phyloP scores from a whole-genome alignment of 2,888 invertebrate species.

The Pedicia rivosa region DNA sequence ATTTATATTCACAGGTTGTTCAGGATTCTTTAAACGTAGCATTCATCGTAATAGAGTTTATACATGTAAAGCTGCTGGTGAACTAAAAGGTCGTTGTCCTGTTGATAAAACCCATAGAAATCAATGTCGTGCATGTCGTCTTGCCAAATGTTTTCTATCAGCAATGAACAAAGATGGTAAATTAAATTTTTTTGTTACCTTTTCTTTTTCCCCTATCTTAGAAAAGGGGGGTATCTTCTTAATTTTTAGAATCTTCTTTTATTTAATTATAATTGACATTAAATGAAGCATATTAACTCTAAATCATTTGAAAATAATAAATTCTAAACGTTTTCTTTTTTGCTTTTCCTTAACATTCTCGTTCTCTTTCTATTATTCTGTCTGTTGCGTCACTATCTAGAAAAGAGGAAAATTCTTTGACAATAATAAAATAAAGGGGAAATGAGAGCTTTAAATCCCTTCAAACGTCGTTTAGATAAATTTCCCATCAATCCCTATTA shows the following conservation, averaged over 20 bases:
- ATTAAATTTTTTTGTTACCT: conserved; percentile 25
- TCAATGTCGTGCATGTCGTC: conserved; percentile 89
- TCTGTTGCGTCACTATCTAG: no score
- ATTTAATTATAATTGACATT: conserved; percentile 1
- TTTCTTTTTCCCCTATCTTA: neutral
- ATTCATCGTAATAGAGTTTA: conserved; percentile 92
- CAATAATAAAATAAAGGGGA: no score
- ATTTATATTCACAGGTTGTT: conserved; percentile 52
- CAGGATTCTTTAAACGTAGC: conserved; percentile 91
- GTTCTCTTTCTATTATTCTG: no score
- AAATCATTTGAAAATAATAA: no score
- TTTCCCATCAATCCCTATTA: no score
- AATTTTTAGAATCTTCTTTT: neutral
- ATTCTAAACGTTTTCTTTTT: no score
- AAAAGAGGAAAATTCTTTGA: no score
- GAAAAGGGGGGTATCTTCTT: neutral
- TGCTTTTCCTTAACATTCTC: no score
- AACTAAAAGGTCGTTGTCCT: conserved; percentile 82
- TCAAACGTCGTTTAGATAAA: no score
- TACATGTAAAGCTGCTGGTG: conserved; percentile 91
- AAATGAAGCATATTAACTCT: conserved; percentile 2
- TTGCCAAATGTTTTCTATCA: conserved; percentile 89
- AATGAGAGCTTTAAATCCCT: no score
- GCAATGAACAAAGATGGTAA: conserved; percentile 98
- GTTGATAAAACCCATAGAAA: conserved; percentile 95